Evolutionary conservation across 2,797 vertebrate genomes (phyloP).

Genomic region (Oophaga sylvatica): DNA sequence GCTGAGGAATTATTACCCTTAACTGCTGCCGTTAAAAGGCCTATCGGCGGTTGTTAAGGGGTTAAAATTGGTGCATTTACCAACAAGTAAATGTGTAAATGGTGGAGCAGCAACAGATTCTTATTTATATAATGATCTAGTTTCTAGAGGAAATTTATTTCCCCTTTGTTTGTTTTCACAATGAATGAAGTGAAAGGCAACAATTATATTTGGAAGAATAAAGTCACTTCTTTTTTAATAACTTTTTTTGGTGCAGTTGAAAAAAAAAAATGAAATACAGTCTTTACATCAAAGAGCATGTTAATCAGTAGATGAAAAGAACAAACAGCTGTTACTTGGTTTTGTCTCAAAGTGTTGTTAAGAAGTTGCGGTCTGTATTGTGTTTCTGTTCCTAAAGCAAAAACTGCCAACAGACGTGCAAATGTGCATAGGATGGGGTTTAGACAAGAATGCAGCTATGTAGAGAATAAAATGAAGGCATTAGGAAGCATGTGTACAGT

Average conservation of each 20-base stretch:
- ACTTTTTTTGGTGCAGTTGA: constrained; percentile 17
- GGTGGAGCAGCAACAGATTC: neutral
- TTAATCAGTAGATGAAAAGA: constrained; percentile 62
- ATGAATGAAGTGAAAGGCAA: neutral
- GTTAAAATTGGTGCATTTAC: neutral
- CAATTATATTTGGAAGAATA: constrained; percentile 21
- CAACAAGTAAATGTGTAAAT: neutral
- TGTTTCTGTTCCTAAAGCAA: constrained; percentile 58
- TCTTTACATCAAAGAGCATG: constrained; percentile 56
- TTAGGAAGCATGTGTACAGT: constrained; percentile 47
- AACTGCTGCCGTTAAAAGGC: no score
- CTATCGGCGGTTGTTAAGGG: no score
- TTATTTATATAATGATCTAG: neutral
- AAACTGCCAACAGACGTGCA: constrained; percentile 61
- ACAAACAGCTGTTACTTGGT: constrained; percentile 60
- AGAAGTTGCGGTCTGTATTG: constrained; percentile 62
- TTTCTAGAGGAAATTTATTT: neutral
- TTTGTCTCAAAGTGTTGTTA: constrained; percentile 62
- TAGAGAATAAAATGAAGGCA: constrained; percentile 52
- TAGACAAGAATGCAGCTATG: constrained; percentile 57
- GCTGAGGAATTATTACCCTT: no score
- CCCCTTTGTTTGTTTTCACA: neutral
- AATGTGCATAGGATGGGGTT: constrained; percentile 61
- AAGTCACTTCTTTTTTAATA: constrained; percentile 34
- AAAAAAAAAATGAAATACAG: constrained; percentile 26